phyloP scores from a whole-genome alignment of 2,888 invertebrate species.

The Heliconius hortense region DNA sequence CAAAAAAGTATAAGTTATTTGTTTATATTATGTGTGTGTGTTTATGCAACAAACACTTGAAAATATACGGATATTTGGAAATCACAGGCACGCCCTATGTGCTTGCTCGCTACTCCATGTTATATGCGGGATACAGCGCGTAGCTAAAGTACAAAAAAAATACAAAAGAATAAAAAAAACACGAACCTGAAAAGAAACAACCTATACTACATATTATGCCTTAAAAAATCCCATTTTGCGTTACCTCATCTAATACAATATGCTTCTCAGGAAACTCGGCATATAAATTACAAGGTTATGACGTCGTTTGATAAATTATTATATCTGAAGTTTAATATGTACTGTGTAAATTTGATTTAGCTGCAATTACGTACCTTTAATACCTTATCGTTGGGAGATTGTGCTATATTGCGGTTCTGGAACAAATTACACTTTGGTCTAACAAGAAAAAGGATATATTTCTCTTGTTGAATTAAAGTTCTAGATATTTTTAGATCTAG shows the following conservation, averaged over 20 bases:
- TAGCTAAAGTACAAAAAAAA: too few species aligned
- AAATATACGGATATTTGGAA: too few species aligned
- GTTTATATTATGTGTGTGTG: too few species aligned
- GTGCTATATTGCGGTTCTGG: background rate
- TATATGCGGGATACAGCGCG: too few species aligned
- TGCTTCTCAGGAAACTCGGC: constrained; percentile 20
- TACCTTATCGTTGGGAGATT: constrained; percentile 8
- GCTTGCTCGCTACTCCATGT: too few species aligned
- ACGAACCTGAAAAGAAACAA: background rate
- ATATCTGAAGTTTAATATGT: constrained; percentile 17
- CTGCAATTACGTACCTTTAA: constrained; percentile 18
- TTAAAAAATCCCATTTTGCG: constrained; percentile 7
- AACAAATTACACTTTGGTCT: constrained; percentile 5
- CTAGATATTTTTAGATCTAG: constrained; percentile 9
- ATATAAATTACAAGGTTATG: constrained; percentile 21
- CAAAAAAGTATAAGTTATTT: too few species aligned
- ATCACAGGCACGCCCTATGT: too few species aligned
- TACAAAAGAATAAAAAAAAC: too few species aligned
- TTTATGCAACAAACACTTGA: too few species aligned
- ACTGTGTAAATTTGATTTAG: constrained; percentile 22
- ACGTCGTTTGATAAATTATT: constrained; percentile 24
- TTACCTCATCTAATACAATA: constrained; percentile 19
- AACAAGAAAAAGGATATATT: constrained; percentile 11
- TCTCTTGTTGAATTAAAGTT: background rate
- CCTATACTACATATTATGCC: background rate